Conservation (phyloP, 2,113 vertebrate genomes). For the Benitochromis conjunctus region DNA sequence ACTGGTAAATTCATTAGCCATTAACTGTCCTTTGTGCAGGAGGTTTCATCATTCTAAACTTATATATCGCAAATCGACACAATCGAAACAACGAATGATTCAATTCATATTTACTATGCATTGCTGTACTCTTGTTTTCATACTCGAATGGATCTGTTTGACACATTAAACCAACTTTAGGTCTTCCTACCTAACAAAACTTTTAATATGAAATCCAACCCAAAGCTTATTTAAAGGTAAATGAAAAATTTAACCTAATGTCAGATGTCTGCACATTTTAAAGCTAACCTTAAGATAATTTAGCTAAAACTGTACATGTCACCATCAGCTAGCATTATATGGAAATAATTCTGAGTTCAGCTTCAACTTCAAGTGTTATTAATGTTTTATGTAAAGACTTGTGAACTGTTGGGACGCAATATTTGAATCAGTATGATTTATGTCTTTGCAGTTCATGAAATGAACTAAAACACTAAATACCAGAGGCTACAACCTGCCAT, state of each 20-base stretch:
- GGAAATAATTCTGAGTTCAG: neutral
- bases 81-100: neutral
- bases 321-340: neutral
- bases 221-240: neutral
- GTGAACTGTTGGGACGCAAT: neutral
- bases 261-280: neutral
- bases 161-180: neutral
- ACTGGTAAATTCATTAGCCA: neutral
- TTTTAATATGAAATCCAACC: neutral
- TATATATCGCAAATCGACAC: neutral
- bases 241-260: neutral
- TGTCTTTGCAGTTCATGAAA: neutral
- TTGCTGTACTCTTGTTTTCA: neutral
- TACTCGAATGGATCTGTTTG: neutral
- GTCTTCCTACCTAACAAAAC: neutral
- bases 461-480: neutral
- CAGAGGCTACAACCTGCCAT: neutral
- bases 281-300: neutral
- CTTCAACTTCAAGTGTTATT: neutral
- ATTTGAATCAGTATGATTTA: neutral
- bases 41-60: neutral
- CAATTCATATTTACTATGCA: neutral
- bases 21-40: neutral
- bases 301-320: neutral
- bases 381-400: neutral